Base-by-base conservation (phyloP, 2,888 invertebrate genomes). In the Noctua janthe region DNA sequence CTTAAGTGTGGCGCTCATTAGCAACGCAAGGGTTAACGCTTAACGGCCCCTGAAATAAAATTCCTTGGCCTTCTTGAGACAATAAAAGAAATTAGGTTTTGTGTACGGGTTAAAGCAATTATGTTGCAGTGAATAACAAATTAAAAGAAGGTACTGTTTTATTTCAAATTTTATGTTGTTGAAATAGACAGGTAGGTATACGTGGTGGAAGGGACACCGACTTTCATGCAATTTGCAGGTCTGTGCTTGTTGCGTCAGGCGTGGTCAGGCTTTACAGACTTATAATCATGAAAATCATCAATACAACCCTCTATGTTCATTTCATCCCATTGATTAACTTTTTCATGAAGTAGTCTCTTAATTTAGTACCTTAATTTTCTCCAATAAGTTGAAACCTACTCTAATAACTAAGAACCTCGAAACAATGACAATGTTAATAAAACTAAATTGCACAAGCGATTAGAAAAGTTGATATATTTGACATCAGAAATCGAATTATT, bases 1-100 rank as follows among this genome's bases (percentile, higher is more conserved):
- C 87, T 92, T 90, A 90, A 92, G 91, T 92, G 90, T 91, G 89
- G 83, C 90, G 84, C 91, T 93, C 93, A 94, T 97, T 96, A 95
- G 95, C 91, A 76, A 95, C 94, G 96, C 94, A 94, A 95, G 96
- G 95, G 96, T 95, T 95, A 90, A 88, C 88, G 88, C 76, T 86
- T 90, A 96, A 96, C 94, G 94, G 92, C 90, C 94, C 96, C 87
- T 93, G 94, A 95, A 95, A 94, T 93, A 93, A 92, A 90, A 94
- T 89, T 91, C 91, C 90, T 92, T 92, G 89, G 90, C 84, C 81
- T 89, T 88, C 90, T 90, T 91, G 81, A 89, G 92, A 91, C 89
- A 83, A 90, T 93, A 89, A 92, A 93, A 93, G 92, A 92, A 94
- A 94, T 92, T 90, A 86, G 87, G 78, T 82, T 89, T 87, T 81